A percentile compares a stretch with the other conserved stretches of the same genome.
Conservation (phyloP, 2,888 invertebrate species). For the Volucella bombylans region DNA sequence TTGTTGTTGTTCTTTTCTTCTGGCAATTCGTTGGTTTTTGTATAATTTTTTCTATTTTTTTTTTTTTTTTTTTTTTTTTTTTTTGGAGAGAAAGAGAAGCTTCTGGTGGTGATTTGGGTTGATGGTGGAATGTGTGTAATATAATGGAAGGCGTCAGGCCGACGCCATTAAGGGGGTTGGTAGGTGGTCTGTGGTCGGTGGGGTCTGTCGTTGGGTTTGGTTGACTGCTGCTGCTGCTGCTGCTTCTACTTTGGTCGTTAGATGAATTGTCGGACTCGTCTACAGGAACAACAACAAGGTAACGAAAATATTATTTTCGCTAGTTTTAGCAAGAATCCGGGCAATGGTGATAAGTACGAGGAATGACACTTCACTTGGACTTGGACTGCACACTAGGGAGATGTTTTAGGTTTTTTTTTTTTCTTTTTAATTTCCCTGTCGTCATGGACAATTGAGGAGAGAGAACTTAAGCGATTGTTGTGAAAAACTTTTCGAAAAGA, state of each 20-base stretch:
- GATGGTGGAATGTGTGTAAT: slow-evolving; percentile 46
- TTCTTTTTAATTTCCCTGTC: neutral
- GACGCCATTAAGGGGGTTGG: slow-evolving; percentile 71
- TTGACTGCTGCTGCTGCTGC: neutral
- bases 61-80: slow-evolving; percentile 42
- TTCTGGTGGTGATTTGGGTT: slow-evolving; percentile 54
- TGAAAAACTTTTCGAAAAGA: slow-evolving; percentile 36
- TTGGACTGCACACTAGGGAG: slow-evolving; percentile 44
- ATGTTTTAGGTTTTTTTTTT: slow-evolving; percentile 5
- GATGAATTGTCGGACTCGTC: slow-evolving; percentile 52
- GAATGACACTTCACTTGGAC: slow-evolving; percentile 28
- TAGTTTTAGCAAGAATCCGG: slow-evolving; percentile 41
- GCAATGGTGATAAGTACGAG: slow-evolving; percentile 43
- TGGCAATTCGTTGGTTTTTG: slow-evolving; percentile 29
- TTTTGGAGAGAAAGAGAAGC: slow-evolving; percentile 50
- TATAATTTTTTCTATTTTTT: slow-evolving; percentile 6
- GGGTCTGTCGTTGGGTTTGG: neutral
- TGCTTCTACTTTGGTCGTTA: slow-evolving; percentile 56
- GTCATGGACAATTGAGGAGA: slow-evolving; percentile 36
- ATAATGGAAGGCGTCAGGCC: slow-evolving; percentile 60
- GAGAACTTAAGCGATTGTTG: slow-evolving; percentile 49
- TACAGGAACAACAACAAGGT: slow-evolving; percentile 18
- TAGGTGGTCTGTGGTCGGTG: slow-evolving; percentile 5
- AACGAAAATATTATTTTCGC: slow-evolving; percentile 37
- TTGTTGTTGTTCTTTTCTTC: slow-evolving; percentile 15